Percentiles rank a stretch among this genome's conserved stretches.
These are phyloP conservation scores for Blastobasis adustella DNA, from an alignment of 2,888 invertebrate species.

Conservation along the genomic window DNA sequence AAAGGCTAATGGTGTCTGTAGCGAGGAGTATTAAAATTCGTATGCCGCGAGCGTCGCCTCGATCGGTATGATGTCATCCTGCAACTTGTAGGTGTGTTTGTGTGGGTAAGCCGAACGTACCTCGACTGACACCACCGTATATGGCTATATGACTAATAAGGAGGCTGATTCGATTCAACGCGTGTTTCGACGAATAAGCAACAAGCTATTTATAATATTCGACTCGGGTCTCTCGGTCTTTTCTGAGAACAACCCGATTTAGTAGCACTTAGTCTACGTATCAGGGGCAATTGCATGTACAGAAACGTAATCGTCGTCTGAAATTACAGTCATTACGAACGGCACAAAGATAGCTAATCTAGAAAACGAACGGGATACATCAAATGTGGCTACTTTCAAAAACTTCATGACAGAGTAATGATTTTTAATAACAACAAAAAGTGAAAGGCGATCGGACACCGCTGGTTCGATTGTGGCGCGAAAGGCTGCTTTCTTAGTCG, in stretches of 20 bases:
- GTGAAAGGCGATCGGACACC: constrained; percentile 55
- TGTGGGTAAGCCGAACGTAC: constrained; percentile 36
- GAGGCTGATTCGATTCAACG: constrained; percentile 40
- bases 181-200: constrained; percentile 33
- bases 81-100: constrained; percentile 38
- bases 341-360: constrained; percentile 3
- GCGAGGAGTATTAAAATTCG: constrained; percentile 56
- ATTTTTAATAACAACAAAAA: constrained; percentile 61
- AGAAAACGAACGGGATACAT: constrained; percentile 11
- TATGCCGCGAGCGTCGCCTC: constrained; percentile 17
- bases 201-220: neutral
- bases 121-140: constrained; percentile 44
- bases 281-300: neutral
- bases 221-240: neutral
- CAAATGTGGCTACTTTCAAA: constrained; percentile 38
- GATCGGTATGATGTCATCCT: constrained; percentile 57
- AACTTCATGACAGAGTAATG: constrained; percentile 43
- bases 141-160: constrained; percentile 63
- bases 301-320: neutral
- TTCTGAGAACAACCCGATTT: neutral
- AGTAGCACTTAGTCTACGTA: neutral
- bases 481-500: constrained; percentile 53
- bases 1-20: constrained; percentile 27
- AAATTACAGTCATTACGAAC: constrained; percentile 7
- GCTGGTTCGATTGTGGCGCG: constrained; percentile 30